phyloP scores from a whole-genome alignment of 2,797 vertebrate species.

The Halcyon leucocephala region DNA sequence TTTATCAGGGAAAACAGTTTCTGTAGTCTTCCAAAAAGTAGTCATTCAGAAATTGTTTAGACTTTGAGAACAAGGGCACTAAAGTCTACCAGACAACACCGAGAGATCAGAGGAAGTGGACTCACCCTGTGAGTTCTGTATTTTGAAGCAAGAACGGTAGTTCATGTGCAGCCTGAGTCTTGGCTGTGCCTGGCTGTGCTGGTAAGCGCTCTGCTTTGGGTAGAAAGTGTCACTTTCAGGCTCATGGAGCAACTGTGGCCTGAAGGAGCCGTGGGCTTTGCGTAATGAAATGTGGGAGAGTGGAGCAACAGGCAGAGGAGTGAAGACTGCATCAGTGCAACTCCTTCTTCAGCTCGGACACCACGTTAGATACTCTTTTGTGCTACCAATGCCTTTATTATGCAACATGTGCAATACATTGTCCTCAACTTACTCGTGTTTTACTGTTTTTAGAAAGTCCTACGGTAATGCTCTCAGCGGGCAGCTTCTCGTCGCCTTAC shows the following conservation, averaged over 20 bases:
- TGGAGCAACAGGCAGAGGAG: neutral
- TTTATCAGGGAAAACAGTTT: neutral
- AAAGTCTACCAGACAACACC: no score
- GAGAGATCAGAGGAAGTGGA: neutral
- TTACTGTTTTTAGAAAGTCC: slow-evolving; percentile 87
- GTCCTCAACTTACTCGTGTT: neutral
- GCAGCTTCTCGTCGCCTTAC: slow-evolving; percentile 97
- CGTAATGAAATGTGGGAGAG: rapidly evolving
- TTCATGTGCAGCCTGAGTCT: neutral
- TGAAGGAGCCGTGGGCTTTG: neutral
- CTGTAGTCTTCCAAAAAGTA: neutral
- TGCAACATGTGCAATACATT: rapidly evolving
- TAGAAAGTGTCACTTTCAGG: rapidly evolving
- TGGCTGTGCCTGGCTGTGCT: neutral
- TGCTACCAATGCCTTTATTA: rapidly evolving
- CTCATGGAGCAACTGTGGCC: rapidly evolving
- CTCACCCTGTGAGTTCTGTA: neutral
- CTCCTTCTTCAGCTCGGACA: no score
- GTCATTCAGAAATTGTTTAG: neutral
- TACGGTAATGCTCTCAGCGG: slow-evolving; percentile 96
- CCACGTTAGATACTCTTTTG: rapidly evolving
- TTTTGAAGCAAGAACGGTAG: neutral
- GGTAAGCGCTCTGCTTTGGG: neutral
- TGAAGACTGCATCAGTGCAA: no score
- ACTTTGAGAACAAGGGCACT: neutral